Conservation (phyloP, 2,113 vertebrate species). For the Nothobranchius furzeri region DNA sequence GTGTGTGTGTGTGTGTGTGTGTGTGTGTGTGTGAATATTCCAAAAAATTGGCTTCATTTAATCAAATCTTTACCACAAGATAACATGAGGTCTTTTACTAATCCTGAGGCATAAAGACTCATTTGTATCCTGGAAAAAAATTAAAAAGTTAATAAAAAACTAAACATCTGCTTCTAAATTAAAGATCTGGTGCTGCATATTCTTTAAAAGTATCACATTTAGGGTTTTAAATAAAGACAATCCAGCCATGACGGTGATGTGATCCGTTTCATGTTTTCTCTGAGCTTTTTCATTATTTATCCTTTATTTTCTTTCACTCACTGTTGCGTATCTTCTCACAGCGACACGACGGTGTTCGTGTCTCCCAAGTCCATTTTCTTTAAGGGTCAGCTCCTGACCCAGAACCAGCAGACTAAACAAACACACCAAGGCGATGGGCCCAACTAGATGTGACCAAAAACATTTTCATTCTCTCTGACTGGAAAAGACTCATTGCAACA, state of each 20-base stretch:
- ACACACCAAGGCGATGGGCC: slow-evolving; percentile 7
- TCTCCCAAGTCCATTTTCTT: slow-evolving; percentile 33
- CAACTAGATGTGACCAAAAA: neutral
- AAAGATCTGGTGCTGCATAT: no score
- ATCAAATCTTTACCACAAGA: no score
- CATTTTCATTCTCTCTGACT: slow-evolving; percentile 14
- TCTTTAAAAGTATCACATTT: no score
- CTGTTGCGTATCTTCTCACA: slow-evolving; percentile 30
- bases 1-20: no score
- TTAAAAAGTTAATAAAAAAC: neutral
- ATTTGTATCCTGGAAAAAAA: neutral
- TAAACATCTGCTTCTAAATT: neutral
- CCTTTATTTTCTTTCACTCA: slow-evolving; percentile 43
- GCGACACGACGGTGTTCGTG: slow-evolving; percentile 22
- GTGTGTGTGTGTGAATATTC: no score
- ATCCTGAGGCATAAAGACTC: neutral
- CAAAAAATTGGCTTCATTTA: no score
- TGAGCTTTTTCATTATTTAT: slow-evolving; percentile 63
- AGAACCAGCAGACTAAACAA: slow-evolving; percentile 6
- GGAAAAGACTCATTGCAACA: neutral
- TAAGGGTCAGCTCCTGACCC: slow-evolving; percentile 30
- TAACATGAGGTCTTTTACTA: slow-evolving; percentile 5
- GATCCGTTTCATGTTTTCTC: slow-evolving; percentile 10
- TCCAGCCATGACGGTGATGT: slow-evolving; percentile 22
- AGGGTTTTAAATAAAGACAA: neutral